These are phyloP conservation scores for Zapornia atra DNA, from an alignment of 2,113 vertebrate species.

Conservation along the genomic window DNA sequence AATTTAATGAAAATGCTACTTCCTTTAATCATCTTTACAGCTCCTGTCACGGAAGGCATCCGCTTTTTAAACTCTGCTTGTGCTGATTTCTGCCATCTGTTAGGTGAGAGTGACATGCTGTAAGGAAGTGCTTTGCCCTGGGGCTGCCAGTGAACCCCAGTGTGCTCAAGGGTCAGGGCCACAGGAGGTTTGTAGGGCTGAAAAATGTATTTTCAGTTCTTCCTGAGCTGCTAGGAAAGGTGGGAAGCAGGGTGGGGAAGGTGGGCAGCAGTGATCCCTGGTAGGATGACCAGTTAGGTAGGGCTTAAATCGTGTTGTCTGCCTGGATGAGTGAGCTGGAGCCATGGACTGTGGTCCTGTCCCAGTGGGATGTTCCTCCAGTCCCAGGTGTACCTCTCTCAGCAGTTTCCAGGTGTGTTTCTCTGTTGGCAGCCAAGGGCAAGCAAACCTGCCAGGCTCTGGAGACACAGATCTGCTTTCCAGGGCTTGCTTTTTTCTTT, in stretches of 20 bases:
- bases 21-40: not conserved
- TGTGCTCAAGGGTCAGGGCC: not conserved
- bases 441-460: not conserved
- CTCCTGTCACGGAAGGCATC: not conserved
- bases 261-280: not conserved
- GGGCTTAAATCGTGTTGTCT: not conserved
- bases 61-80: not conserved
- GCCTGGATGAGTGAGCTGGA: not conserved
- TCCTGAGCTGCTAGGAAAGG: not conserved
- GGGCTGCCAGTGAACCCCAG: not conserved
- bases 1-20: not conserved
- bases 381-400: rapidly evolving
- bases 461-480: not conserved
- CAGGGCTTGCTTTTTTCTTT: not conserved
- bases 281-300: not conserved
- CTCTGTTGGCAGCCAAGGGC: not conserved
- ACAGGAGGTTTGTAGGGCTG: not conserved
- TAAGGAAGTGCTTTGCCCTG: not conserved
- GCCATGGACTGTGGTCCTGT: not conserved
- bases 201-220: not conserved
- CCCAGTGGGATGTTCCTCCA: not conserved
- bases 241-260: not conserved
- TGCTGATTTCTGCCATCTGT: not conserved
- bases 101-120: not conserved
- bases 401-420: not conserved